Conservation (phyloP, 2,797 vertebrate species). For the Acropternis orthonyx region DNA sequence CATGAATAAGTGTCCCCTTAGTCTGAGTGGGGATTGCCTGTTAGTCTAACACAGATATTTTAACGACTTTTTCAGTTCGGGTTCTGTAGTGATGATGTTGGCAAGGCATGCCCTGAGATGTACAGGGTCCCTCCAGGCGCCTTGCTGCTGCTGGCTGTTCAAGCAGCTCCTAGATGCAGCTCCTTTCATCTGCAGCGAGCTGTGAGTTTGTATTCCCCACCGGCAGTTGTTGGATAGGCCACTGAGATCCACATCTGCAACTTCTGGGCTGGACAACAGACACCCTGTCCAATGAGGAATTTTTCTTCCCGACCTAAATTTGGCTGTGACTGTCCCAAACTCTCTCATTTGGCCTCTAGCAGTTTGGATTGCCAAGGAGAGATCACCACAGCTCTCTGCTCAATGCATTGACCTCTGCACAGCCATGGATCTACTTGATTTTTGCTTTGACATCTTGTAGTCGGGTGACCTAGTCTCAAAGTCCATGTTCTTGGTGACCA, state of each 20-base stretch:
- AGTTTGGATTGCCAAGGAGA: not conserved
- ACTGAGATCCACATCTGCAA: not conserved
- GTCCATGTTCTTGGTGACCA: not conserved
- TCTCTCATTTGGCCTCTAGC: not conserved
- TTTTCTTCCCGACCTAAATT: not conserved
- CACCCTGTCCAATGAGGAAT: not conserved
- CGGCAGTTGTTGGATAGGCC: not conserved
- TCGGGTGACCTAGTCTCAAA: not conserved
- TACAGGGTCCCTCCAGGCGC: not conserved
- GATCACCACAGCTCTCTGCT: not conserved
- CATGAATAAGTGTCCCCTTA: not conserved
- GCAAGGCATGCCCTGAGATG: not conserved
- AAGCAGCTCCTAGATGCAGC: not conserved
- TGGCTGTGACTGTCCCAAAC: not conserved
- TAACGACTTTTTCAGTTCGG: not conserved
- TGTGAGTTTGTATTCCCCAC: not conserved
- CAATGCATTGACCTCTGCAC: not conserved
- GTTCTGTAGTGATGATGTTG: not conserved
- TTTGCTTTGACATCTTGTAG: not conserved
- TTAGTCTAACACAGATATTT: not conserved
- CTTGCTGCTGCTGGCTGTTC: not conserved
- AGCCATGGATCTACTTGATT: not conserved
- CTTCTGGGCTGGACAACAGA: not conserved
- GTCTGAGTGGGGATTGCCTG: fast-evolving
- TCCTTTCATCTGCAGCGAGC: not conserved